Evolutionary conservation across 2,888 invertebrate genomes (phyloP), one percentile per base, ranked within the genome.

Genomic region (Ennomos quercinarius): DNA sequence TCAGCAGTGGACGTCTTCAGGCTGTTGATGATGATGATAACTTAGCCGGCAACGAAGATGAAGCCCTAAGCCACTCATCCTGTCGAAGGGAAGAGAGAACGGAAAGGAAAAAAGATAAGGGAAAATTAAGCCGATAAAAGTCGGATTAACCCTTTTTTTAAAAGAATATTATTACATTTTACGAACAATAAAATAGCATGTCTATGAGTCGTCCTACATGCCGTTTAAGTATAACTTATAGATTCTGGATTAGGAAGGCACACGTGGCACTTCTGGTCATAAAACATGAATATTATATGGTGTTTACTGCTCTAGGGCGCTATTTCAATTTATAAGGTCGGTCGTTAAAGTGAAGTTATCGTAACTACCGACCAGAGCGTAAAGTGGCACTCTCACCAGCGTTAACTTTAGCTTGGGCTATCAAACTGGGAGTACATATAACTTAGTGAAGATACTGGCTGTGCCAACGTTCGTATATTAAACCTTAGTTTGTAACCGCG

Each of bases 311-410:
- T 53, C 57, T 34, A 45, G 52, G 51, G 58, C 59, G 57, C 58
- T 51, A 64, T 65, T 63, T 57, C 63, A 58, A 63, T 67, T 68
- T 71, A 68, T 68, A 65, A 64, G 63, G 61, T 61, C 51, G 47
- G 44, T 60, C 63, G 66, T 66, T 67, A 66, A 64, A 62, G 54
- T 51, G 61, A 63, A 69, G 64, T 67, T 70, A 71, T 71, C 67
- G 67, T 70, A 72, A 67, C 69, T 59, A 61, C 57, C 58, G 50
- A 54, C 47, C 59, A 47, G 60, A 52, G 40, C 64, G 53, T 65
- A 62, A 67, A 70, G 67, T 66, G 66, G 51, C 68, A 62, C 70
- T 64, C 63, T 57, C 47, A 37, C 13, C 55, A 41, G 43, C 64
- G 63, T 63, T 63, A 61, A 68, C 63, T 70, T 27, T 67, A 50